Conservation (phyloP, 2,113 vertebrate genomes). For the Prolemur simus region DNA sequence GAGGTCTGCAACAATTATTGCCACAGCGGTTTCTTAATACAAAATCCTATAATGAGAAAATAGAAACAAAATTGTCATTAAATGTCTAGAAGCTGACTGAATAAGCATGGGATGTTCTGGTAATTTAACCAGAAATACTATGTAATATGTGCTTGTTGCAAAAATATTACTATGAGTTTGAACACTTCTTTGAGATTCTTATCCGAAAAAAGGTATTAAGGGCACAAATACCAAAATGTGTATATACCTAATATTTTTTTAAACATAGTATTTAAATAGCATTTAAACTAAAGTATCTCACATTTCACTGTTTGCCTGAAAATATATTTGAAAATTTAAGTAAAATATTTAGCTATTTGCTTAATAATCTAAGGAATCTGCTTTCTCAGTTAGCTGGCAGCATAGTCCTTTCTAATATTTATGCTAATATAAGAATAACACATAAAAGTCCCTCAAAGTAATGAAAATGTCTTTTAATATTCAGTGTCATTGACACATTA, state of each 20-base stretch:
- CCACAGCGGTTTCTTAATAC: not conserved
- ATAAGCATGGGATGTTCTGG: not conserved
- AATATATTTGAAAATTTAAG: constrained; percentile 8
- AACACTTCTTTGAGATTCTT: not conserved
- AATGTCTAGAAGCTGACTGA: not conserved
- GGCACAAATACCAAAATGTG: not conserved
- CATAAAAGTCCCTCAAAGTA: constrained; percentile 34
- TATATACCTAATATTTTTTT: not conserved
- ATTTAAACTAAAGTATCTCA: not conserved
- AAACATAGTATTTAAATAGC: not conserved
- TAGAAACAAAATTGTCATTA: not conserved
- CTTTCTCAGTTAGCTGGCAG: not conserved
- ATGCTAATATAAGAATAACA: constrained; percentile 32
- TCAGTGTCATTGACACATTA: constrained; percentile 20
- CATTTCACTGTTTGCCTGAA: not conserved
- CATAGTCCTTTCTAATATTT: not conserved
- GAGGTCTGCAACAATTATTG: not conserved
- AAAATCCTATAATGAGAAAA: not conserved
- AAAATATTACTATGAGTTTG: not conserved
- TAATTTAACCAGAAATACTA: not conserved
- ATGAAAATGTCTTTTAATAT: constrained; percentile 42
- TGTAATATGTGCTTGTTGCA: not conserved
- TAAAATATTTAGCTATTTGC: not conserved
- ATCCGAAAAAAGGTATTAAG: not conserved
- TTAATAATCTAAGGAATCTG: not conserved